Evolutionary conservation across 2,113 vertebrate species (phyloP).

Genomic region (Etia nguti): DNA sequence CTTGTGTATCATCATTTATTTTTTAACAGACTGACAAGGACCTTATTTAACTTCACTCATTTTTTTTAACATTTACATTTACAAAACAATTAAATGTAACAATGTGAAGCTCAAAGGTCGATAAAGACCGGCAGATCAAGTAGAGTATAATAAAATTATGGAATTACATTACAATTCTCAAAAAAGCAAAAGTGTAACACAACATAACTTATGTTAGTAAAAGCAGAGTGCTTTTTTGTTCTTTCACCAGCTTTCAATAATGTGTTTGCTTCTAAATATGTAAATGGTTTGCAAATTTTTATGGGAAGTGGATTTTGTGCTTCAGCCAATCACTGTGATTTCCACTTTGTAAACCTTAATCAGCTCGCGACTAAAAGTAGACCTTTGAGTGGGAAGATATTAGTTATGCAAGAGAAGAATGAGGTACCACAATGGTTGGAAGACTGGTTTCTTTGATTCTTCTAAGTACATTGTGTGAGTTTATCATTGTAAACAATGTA

Average conservation of each 20-base stretch:
- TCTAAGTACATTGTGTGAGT: constrained; percentile 14
- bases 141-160: not conserved
- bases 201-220: not conserved
- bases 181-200: not conserved
- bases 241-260: accelerated
- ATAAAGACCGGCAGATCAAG: not conserved
- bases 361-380: not conserved
- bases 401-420: not conserved
- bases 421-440: not conserved
- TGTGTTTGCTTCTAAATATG: not conserved
- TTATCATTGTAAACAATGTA: not conserved
- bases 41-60: not conserved
- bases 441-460: constrained; percentile 12
- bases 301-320: not conserved
- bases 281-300: not conserved
- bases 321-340: constrained; percentile 22
- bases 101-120: not conserved
- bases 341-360: not conserved
- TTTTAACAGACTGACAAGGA: not conserved
- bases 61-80: not conserved
- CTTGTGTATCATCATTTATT: not conserved
- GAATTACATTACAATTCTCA: not conserved
- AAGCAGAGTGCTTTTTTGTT: not conserved
- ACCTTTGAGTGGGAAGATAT: not conserved
- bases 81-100: not conserved